These are phyloP conservation scores for Drosophila nebulosa DNA, from an alignment of 1,140 invertebrate genomes.

Conservation along the genomic window DNA sequence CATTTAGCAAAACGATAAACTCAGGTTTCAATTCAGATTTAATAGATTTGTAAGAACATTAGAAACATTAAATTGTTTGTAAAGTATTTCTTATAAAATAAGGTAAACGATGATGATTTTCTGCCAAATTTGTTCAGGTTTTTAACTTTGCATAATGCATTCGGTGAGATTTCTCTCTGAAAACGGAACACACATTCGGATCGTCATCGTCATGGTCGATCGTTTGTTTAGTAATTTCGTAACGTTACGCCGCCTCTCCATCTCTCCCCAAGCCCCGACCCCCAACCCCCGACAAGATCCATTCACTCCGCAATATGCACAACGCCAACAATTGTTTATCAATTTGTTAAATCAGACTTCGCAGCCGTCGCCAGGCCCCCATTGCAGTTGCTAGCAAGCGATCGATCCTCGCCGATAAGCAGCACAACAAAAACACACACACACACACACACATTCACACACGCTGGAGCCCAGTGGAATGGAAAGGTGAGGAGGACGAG, in stretches of 20 bases:
- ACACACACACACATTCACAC: constrained; percentile 9
- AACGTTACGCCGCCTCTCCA: constrained; percentile 60
- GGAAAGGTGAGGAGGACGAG: background rate
- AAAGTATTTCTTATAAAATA: too few species aligned
- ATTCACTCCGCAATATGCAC: constrained; percentile 19
- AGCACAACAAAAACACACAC: constrained; percentile 42
- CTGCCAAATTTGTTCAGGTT: background rate
- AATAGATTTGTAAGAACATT: too few species aligned
- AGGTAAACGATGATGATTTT: background rate
- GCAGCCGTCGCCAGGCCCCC: constrained; percentile 37
- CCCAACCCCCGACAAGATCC: background rate
- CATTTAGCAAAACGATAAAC: too few species aligned
- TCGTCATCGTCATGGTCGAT: constrained; percentile 25
- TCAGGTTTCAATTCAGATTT: too few species aligned
- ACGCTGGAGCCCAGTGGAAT: background rate
- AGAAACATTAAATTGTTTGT: too few species aligned
- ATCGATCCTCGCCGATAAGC: constrained; percentile 78
- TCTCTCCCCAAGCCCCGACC: constrained; percentile 3
- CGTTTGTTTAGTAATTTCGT: constrained; percentile 76
- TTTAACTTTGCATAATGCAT: background rate
- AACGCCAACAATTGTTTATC: constrained; percentile 79
- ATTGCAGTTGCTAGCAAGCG: constrained; percentile 59
- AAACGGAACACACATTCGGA: background rate
- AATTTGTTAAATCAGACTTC: constrained; percentile 75
- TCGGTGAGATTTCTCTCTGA: background rate